A percentile compares a stretch with the other conserved stretches of the same genome.
Conservation (phyloP, 2,888 invertebrate species). For the Drosophila neotestacea region DNA sequence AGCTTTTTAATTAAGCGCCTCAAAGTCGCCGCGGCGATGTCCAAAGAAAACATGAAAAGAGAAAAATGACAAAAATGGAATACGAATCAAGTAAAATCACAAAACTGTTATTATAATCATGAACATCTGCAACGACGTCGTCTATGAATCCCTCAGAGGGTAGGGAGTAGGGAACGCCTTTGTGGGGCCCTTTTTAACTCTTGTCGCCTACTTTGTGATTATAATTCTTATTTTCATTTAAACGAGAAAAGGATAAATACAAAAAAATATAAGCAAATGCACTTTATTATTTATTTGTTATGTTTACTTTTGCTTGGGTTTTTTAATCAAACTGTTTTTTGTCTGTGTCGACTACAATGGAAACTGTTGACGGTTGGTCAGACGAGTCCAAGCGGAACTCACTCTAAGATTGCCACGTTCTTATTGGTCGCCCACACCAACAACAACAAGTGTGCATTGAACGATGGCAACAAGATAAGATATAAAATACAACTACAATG, state of each 20-base stretch:
- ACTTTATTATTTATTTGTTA: slow-evolving; percentile 76
- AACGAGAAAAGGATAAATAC: slow-evolving; percentile 42
- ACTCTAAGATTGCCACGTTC: slow-evolving; percentile 52
- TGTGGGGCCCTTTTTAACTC: slow-evolving; percentile 26
- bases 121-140: slow-evolving; percentile 30
- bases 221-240: slow-evolving; percentile 67
- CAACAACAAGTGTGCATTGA: slow-evolving; percentile 37
- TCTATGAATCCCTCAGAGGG: slow-evolving; percentile 18
- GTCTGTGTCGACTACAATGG: slow-evolving; percentile 20
- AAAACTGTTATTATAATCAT: slow-evolving; percentile 77
- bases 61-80: slow-evolving; percentile 47
- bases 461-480: slow-evolving; percentile 49
- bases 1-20: slow-evolving; percentile 78
- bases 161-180: slow-evolving; percentile 16
- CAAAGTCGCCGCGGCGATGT: slow-evolving; percentile 63
- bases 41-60: slow-evolving; percentile 48
- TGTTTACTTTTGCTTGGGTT: slow-evolving; percentile 56
- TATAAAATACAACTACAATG: slow-evolving; percentile 37
- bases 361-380: slow-evolving; percentile 26
- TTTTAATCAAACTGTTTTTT: slow-evolving; percentile 61
- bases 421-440: slow-evolving; percentile 58
- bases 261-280: slow-evolving; percentile 61
- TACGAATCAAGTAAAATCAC: slow-evolving; percentile 63
- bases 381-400: slow-evolving; percentile 27
- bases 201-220: slow-evolving; percentile 79